phyloP scores from a whole-genome alignment of 2,113 vertebrate genomes.

The Cyrtonyx montezumae region DNA sequence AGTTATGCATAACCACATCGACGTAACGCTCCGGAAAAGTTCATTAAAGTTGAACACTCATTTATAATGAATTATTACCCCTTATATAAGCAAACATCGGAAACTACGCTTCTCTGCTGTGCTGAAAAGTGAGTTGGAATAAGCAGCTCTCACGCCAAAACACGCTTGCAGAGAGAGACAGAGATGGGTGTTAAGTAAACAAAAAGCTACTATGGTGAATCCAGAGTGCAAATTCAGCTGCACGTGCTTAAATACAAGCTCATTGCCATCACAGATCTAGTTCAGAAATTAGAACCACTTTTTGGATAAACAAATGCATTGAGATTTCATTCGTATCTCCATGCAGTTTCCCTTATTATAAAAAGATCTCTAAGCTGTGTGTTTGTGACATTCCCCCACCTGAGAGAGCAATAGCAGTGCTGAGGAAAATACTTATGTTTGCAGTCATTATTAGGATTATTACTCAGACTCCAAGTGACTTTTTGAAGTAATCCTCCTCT shows the following conservation, averaged over 20 bases:
- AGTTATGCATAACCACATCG: not conserved
- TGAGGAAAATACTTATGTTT: slow-evolving; percentile 40
- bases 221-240: not conserved
- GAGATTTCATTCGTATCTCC: slow-evolving; percentile 26
- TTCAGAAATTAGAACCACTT: not conserved
- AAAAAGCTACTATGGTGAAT: not conserved
- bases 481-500: slow-evolving; percentile 20
- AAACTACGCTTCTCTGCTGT: not conserved
- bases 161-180: not conserved
- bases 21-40: not conserved
- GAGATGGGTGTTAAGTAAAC: not conserved
- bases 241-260: not conserved
- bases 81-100: not conserved
- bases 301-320: slow-evolving; percentile 17
- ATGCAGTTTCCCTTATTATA: slow-evolving; percentile 36
- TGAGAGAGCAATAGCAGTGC: slow-evolving; percentile 1
- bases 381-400: slow-evolving; percentile 32
- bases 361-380: slow-evolving; percentile 2
- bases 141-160: not conserved
- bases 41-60: not conserved
- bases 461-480: slow-evolving; percentile 49
- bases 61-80: not conserved
- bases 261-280: not conserved
- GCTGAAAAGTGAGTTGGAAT: not conserved
- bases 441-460: slow-evolving; percentile 63